A percentile compares a stretch with the other conserved stretches of the same genome.
phyloP scores from a whole-genome alignment of 1,140 invertebrate genomes.

The Heterodera carotae region DNA sequence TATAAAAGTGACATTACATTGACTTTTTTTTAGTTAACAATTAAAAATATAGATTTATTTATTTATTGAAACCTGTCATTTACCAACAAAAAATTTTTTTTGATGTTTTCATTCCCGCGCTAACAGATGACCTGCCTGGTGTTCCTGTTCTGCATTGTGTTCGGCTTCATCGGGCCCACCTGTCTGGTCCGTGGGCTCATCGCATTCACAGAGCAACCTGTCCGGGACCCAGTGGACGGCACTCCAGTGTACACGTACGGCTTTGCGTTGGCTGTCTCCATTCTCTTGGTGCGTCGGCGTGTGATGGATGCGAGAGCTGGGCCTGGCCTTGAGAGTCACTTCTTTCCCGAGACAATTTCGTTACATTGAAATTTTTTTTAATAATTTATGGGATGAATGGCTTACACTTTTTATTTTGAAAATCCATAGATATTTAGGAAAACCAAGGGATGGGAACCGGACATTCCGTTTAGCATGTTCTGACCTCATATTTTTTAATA shows the following conservation, averaged over 20 bases:
- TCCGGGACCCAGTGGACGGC: constrained; percentile 19
- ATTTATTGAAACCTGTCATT: no score
- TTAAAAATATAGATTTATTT: no score
- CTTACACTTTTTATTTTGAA: no score
- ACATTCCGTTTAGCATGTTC: neutral
- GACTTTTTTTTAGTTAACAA: no score
- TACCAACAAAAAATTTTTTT: neutral
- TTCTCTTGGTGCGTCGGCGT: constrained; percentile 46
- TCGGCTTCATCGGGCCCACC: constrained; percentile 70
- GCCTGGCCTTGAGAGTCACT: no score
- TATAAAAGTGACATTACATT: no score
- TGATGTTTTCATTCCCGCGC: constrained; percentile 65
- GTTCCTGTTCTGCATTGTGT: constrained; percentile 68
- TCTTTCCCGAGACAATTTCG: no score
- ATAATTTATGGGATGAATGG: no score
- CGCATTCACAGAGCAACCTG: constrained; percentile 55
- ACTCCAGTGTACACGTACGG: constrained; percentile 52
- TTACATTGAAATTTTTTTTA: no score
- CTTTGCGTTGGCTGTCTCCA: constrained; percentile 51
- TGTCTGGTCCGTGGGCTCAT: constrained; percentile 62
- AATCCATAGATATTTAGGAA: no score
- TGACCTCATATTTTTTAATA: constrained; percentile 11
- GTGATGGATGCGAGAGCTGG: no score
- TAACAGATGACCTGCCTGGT: constrained; percentile 12
- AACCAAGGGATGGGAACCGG: no score